phyloP scores from a whole-genome alignment of 1,140 invertebrate species.

The Rhizoglyphus robini region DNA sequence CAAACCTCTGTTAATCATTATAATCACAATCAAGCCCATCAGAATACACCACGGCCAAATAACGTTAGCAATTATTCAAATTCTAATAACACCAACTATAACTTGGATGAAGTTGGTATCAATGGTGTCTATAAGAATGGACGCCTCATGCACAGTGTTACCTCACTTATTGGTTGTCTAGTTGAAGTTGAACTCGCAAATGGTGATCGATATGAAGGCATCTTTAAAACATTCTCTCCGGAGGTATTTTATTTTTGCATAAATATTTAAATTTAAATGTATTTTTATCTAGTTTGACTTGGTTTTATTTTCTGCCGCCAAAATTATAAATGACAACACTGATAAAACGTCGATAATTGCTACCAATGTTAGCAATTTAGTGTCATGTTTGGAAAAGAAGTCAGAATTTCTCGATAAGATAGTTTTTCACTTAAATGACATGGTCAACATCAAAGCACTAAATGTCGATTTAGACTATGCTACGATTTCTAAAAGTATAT shows the following conservation, averaged over 20 bases:
- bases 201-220: constrained; percentile 64
- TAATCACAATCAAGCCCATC: not conserved
- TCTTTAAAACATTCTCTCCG: constrained; percentile 69
- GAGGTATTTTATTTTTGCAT: constrained; percentile 33
- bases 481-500: constrained; percentile 36
- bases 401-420: constrained; percentile 46
- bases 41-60: not conserved
- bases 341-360: not conserved
- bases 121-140: constrained; percentile 66
- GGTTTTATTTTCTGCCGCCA: constrained; percentile 9
- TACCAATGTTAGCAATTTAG: constrained; percentile 15
- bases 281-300: constrained; percentile 6
- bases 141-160: constrained; percentile 69
- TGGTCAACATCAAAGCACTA: constrained; percentile 58
- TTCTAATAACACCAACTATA: not conserved
- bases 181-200: constrained; percentile 50
- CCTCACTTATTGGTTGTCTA: constrained; percentile 61
- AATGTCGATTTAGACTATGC: constrained; percentile 77
- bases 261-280: not conserved
- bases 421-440: constrained; percentile 66
- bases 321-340: constrained; percentile 8
- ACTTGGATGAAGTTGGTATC: not conserved
- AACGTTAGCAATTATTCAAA: not conserved
- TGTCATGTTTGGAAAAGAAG: constrained; percentile 11
- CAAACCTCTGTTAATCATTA: too few relatives aligned